Conservation (phyloP, 2,888 invertebrate genomes). For the Latheticus oryzae region DNA sequence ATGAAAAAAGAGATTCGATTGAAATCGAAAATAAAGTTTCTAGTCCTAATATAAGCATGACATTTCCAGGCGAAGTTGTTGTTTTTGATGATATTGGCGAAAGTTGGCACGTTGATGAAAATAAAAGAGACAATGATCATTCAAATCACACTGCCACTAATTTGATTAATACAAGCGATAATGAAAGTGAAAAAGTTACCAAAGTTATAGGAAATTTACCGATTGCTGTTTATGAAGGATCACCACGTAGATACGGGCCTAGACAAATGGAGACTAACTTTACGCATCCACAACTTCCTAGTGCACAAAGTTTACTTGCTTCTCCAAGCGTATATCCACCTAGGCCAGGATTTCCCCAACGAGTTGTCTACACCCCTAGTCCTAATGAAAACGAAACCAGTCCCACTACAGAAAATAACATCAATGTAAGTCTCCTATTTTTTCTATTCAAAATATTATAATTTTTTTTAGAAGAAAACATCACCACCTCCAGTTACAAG, state of each 20-base stretch:
- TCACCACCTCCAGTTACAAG: slow-evolving; percentile 44
- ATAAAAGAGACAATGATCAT: slow-evolving; percentile 50
- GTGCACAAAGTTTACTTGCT: slow-evolving; percentile 69
- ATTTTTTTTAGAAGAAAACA: slow-evolving; percentile 29
- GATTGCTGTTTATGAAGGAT: slow-evolving; percentile 94
- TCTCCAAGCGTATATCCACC: slow-evolving; percentile 80
- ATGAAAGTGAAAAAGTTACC: slow-evolving; percentile 67
- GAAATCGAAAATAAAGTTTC: slow-evolving; percentile 66
- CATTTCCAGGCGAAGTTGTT: slow-evolving; percentile 80
- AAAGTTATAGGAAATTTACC: slow-evolving; percentile 83
- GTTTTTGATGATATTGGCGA: slow-evolving; percentile 90
- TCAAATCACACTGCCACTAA: slow-evolving; percentile 57
- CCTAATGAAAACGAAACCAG: slow-evolving; percentile 61
- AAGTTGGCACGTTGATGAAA: slow-evolving; percentile 74
- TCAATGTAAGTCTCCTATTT: slow-evolving; percentile 56
- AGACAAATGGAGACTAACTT: slow-evolving; percentile 65
- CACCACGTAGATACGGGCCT: slow-evolving; percentile 87
- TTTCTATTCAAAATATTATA: slow-evolving; percentile 4
- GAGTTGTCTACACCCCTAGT: slow-evolving; percentile 66
- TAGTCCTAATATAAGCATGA: slow-evolving; percentile 71
- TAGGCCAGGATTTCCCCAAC: slow-evolving; percentile 89
- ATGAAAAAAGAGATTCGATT: slow-evolving; percentile 59
- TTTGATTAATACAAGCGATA: slow-evolving; percentile 56
- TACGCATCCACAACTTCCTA: slow-evolving; percentile 69
- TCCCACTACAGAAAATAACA: slow-evolving; percentile 58